A percentile compares a stretch with the other conserved stretches of the same genome.
Evolutionary conservation across 2,888 invertebrate genomes (phyloP).

Genomic region (Nymphalis c-album): DNA sequence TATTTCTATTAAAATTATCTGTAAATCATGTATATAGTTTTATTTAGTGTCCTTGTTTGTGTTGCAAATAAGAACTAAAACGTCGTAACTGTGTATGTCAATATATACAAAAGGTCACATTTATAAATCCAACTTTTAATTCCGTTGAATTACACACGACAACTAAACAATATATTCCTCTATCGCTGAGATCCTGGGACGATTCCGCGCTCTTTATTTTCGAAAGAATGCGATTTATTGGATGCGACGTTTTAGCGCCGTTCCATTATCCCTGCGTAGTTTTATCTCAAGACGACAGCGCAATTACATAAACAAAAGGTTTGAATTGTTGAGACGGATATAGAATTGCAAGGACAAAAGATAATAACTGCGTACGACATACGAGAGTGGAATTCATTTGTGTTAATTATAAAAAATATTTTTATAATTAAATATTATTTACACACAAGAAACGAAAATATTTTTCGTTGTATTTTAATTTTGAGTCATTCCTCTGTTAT

Average conservation of each 20-base stretch:
- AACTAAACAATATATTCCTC: background rate
- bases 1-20: too few relatives aligned
- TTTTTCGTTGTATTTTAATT: too few relatives aligned
- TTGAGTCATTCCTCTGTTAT: too few relatives aligned
- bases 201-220: conserved; percentile 4
- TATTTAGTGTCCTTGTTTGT: too few relatives aligned
- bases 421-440: too few relatives aligned
- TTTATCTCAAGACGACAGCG: conserved; percentile 28
- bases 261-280: conserved; percentile 28
- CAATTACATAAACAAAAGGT: conserved; percentile 40
- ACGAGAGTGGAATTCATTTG: background rate
- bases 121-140: too few relatives aligned
- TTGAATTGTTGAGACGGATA: conserved; percentile 29
- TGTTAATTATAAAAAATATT: too few relatives aligned
- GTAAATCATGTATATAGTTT: too few relatives aligned
- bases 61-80: too few relatives aligned
- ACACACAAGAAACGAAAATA: too few relatives aligned
- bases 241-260: conserved; percentile 31
- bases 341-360: conserved; percentile 1
- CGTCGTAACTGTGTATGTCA: too few relatives aligned
- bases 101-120: too few relatives aligned
- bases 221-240: conserved; percentile 33
- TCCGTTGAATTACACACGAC: background rate
- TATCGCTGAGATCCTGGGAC: background rate
- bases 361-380: background rate